Base-by-base conservation (phyloP, 2,113 vertebrate species). In the Romanogobio albipinnatus region DNA sequence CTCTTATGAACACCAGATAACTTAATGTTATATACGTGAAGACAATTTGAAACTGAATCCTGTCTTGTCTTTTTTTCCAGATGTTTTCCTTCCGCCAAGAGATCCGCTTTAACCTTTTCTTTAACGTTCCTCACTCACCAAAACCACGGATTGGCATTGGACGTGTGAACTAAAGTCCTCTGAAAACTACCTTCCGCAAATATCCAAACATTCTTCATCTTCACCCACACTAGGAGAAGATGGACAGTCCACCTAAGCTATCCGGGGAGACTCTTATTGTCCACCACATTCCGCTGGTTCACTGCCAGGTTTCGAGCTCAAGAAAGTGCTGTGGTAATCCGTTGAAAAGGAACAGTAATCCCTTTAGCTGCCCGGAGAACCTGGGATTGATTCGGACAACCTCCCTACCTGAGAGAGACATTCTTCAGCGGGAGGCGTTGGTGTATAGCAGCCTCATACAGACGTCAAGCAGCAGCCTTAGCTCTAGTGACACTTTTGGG, bases 281-380 rank as follows among this genome's bases (percentile, higher is more conserved):
- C 86, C 98, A 98, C 91, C 98, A 99, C 92, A 98, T 99, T 84
- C 98, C 98, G 14, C 94, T 99, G 92, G 97, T 99, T 82, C 98
- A 99, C 86, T 99, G 98, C 91, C 98, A 99, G 91, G 96, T 99
- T 83, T 96, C 96, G 0, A 96, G 96, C 2, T 92, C 95, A 22
- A 94, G 94, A 85, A 84, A 89, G 80, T 87, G 86, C 78, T 95
- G 95, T 70, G 95, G 95, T 47, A 91, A 91, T 49, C 83, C 94
- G 0, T 86, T 95, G 82, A 94, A 96, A 85, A 94, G 96, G 88
- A 90, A 93, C 91, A 96, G 93, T 90, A 96, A 96, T 73, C 95
- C 95, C 0, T 99, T 99, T 91, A 95, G 96, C 89, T 94, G 93
- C 4, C 93, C 96, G 0, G 97, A 98, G 87, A 94, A 92, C 88